phyloP scores from a whole-genome alignment of 53 echinoderm and acorn worm species.

The Echinarachnius parma region DNA sequence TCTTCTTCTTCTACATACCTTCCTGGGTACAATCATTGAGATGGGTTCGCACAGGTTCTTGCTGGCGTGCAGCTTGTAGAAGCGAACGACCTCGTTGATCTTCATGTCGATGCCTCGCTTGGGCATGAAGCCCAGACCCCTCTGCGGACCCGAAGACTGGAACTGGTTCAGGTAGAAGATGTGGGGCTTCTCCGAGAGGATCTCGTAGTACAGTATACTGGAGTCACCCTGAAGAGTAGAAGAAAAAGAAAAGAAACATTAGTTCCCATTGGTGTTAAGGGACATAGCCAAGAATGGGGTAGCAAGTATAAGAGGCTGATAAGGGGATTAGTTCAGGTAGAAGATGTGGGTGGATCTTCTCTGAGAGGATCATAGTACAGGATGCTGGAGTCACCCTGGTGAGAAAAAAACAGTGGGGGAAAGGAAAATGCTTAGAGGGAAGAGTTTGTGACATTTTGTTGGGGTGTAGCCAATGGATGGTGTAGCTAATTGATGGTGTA shows the following conservation, averaged over 20 bases:
- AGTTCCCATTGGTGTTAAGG: too few species aligned
- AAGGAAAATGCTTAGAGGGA: too few species aligned
- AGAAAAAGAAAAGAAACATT: too few species aligned
- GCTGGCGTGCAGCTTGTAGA: constrained; percentile 83
- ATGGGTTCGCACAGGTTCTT: constrained; percentile 75
- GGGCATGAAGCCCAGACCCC: constrained; percentile 91
- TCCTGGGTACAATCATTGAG: constrained; percentile 94
- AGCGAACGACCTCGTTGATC: constrained; percentile 79
- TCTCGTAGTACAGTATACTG: constrained; percentile 86
- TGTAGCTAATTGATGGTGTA: too few species aligned
- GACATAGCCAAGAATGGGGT: too few species aligned
- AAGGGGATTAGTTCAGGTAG: constrained; percentile 60
- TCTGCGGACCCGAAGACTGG: constrained; percentile 70
- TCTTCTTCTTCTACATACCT: too few species aligned
- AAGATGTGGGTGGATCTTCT: constrained; percentile 67
- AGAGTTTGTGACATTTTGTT: too few species aligned
- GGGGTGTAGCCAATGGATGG: too few species aligned
- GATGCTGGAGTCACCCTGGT: constrained; percentile 88
- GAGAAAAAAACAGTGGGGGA: too few species aligned
- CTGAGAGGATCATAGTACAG: constrained; percentile 75
- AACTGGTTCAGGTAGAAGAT: constrained; percentile 70
- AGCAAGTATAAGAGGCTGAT: too few species aligned
- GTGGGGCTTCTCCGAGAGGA: constrained; percentile 65
- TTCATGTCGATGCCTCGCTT: constrained; percentile 80
- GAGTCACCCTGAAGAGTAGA: constrained; percentile 73